Evolutionary conservation across 2,797 vertebrate genomes (phyloP), one percentile per base, ranked within the genome.

Genomic region (Coregonus ussuriensis): DNA sequence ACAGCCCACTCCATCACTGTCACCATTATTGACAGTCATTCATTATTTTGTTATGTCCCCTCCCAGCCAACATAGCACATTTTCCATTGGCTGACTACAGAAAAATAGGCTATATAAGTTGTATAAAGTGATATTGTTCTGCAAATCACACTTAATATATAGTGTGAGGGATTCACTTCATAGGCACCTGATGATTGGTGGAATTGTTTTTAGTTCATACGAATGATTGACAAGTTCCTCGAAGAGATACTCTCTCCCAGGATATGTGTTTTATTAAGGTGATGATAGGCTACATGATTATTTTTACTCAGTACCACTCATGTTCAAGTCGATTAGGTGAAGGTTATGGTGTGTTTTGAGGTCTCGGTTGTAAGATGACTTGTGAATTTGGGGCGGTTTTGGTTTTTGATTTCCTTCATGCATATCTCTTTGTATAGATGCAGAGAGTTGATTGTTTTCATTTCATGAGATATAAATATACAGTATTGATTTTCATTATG

Each of bases 231-330:
- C 72, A 71, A 81, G 16, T 75, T 78, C 63, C 81, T 80, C 80
- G 37, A 41, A 41, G 6, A 41, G 37, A 41, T 41, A 41, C 37
- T 41, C 37, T 41, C 18, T 82, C 82, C 84, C 85, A 84, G 82
- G 82, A 41, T 41, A 1, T 7, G 82, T 80, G 82, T 80, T 79
- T 77, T 62, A 72, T 78, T 53, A 74, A 80, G 75, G 74, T 81
- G 83, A 84, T 62, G 74, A 67, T 67, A 79, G 78, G 72, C 77
- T 79, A 18, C 54, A 11, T 62, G 79, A 79, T 73, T 83, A 91
- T 62, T 78, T 7, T 82, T 87, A 88, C 85, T 86, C 90, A 88
- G 89, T 90, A 91, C 91, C 90, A 91, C 91, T 92, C 81, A 71
- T 89, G 84, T 90, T 79, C 81, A 79, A 85, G 86, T 87, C 85